Conservation (phyloP, 2,888 invertebrate genomes). For the Chesias legatella region DNA sequence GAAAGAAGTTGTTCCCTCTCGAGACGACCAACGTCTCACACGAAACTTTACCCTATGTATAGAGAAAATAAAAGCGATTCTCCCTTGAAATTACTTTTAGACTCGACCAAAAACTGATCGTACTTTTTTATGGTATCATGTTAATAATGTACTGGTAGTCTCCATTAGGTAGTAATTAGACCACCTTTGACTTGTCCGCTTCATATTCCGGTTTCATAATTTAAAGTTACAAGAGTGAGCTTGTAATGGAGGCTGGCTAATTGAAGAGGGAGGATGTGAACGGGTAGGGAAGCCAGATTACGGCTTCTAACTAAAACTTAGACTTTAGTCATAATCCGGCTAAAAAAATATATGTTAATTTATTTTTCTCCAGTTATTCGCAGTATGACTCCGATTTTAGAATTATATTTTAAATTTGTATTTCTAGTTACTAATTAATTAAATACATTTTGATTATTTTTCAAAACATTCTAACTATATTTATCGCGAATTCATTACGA, state of each 20-base stretch:
- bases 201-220: slow-evolving; percentile 34
- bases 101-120: slow-evolving; percentile 36
- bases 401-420: no score
- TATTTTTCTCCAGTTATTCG: no score
- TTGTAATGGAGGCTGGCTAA: slow-evolving; percentile 29
- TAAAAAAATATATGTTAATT: no score
- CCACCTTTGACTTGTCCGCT: slow-evolving; percentile 37
- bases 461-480: no score
- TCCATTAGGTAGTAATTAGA: slow-evolving; percentile 53
- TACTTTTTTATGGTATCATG: slow-evolving; percentile 47
- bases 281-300: not conserved
- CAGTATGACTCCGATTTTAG: no score
- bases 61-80: slow-evolving; percentile 10
- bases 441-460: no score
- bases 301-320: no score
- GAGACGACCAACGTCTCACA: slow-evolving; percentile 26
- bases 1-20: slow-evolving; percentile 51
- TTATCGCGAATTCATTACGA: no score
- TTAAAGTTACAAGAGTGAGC: slow-evolving; percentile 28
- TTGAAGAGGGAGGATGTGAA: slow-evolving; percentile 20
- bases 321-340: no score
- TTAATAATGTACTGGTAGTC: slow-evolving; percentile 43
- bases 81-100: not conserved
- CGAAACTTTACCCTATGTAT: slow-evolving; percentile 26
- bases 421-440: no score